Percentiles rank a stretch among this genome's conserved stretches.
Evolutionary conservation across 2,888 invertebrate species (phyloP).

Genomic region (Apocheima hispidaria): DNA sequence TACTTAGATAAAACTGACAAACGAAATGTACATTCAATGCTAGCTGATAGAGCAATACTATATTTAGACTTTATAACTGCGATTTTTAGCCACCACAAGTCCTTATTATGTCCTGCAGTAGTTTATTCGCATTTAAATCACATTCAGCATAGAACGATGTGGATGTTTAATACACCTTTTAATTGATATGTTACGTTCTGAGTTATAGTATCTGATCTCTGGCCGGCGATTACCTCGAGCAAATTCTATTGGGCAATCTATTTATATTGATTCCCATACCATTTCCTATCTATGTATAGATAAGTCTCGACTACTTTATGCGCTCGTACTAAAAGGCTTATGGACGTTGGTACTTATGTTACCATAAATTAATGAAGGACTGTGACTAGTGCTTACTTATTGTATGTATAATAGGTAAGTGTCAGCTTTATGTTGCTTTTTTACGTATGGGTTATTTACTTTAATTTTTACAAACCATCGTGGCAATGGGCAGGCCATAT

Average conservation of each 20-base stretch:
- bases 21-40: background rate
- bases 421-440: constrained; percentile 8
- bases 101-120: constrained; percentile 11
- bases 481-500: too few relatives aligned
- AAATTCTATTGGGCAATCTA: constrained; percentile 79
- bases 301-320: constrained; percentile 69
- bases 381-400: constrained; percentile 38
- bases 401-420: constrained; percentile 20
- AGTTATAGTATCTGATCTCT: constrained; percentile 77
- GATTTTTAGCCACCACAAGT: background rate
- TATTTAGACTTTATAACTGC: constrained; percentile 6
- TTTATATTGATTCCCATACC: constrained; percentile 79
- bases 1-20: background rate
- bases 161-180: constrained; percentile 75
- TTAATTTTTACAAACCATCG: too few relatives aligned
- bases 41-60: background rate
- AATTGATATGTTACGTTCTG: constrained; percentile 82
- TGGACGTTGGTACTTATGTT: constrained; percentile 20
- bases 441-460: too few relatives aligned
- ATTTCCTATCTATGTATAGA: constrained; percentile 69
- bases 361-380: constrained; percentile 44
- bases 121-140: constrained; percentile 63
- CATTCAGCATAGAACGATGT: constrained; percentile 63
- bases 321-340: constrained; percentile 49
- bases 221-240: constrained; percentile 70